A percentile compares a stretch with the other conserved stretches of the same genome.
phyloP scores from a whole-genome alignment of 2,113 vertebrate species.

The Phyllostomus hastatus region DNA sequence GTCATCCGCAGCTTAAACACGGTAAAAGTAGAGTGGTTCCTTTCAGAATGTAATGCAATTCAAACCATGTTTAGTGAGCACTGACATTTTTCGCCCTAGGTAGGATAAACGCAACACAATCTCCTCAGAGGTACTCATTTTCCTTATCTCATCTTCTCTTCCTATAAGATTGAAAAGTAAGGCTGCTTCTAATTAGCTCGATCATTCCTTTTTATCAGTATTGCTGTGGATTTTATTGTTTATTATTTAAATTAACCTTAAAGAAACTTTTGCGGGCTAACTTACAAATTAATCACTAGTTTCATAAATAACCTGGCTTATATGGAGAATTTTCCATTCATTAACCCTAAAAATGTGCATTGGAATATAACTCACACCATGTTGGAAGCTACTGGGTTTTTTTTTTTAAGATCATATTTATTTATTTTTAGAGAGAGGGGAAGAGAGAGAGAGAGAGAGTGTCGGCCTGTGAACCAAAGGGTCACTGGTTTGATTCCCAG shows the following conservation, averaged over 20 bases:
- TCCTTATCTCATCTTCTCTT: neutral
- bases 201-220: neutral
- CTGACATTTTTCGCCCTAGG: neutral
- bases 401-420: no score
- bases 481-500: no score
- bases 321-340: neutral
- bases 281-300: constrained; percentile 24
- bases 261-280: neutral
- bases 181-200: neutral
- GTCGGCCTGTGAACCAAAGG: no score
- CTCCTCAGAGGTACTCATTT: neutral
- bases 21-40: neutral
- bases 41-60: neutral
- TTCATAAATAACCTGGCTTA: constrained; percentile 16
- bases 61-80: neutral
- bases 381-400: neutral
- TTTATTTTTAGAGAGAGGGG: no score
- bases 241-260: constrained; percentile 27
- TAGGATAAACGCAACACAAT: neutral
- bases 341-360: neutral
- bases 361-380: neutral
- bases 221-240: neutral
- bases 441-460: no score
- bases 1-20: neutral
- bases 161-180: neutral